Base-by-base conservation (phyloP, 2,888 invertebrate genomes). In the Flabesymbios commensalis region DNA sequence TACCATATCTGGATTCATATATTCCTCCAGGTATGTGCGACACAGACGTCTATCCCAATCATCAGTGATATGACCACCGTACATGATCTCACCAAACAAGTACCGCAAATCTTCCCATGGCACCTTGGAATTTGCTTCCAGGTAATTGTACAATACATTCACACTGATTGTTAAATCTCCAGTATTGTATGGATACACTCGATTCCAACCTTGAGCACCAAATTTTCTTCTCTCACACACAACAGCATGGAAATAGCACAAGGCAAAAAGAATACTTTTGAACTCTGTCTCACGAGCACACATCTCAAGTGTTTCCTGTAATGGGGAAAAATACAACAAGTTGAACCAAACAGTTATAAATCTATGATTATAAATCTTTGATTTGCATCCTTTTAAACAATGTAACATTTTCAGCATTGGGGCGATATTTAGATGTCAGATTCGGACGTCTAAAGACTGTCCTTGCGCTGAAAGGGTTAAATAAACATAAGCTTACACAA, bases 81-180 rank as follows among this genome's bases (percentile, higher is more conserved):
- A 97, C 96, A 97, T 97, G 71, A 97, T 97, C 85, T 97, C 96
- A 0, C 97, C 97, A 78, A 97, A 96, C 1, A 97, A 86, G 83
- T 96, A 97, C 52, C 96, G 86, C 66, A 97, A 85, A 83, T 97
- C 96, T 79, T 96, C 96, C 96, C 96, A 97, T 0, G 96, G 96
- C 0, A 96, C 93, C 74, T 83, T 83, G 0, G 91, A 89, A 81
- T 95, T 95, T 0, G 93, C 94, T 83, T 97, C 96, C 74, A 96
- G 85, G 80, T 96, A 96, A 83, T 96, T 96, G 83, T 90, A 94
- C 17, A 96, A 85, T 0, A 97, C 96, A 75, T 93, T 94, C 0
- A 94, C 93, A 57, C 94, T 94, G 71, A 96, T 96, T 57, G 93
- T 94, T 59, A 96, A 85, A 77, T 96, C 96, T 60, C 89, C 93